phyloP scores from a whole-genome alignment of 1,140 invertebrate genomes.

The Bombus consobrinus region DNA sequence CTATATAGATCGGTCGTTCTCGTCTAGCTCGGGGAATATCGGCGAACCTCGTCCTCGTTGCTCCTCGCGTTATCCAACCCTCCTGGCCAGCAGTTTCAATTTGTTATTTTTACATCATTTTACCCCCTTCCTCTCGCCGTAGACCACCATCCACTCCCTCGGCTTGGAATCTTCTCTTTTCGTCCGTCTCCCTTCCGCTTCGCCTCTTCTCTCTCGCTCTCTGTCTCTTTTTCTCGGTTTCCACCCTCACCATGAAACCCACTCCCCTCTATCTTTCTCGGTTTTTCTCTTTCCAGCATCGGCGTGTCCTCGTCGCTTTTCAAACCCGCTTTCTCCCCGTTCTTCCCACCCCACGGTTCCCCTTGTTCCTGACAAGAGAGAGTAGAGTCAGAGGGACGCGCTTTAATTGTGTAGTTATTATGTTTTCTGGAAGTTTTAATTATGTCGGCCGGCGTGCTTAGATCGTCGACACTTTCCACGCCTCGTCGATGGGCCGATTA shows the following conservation, averaged over 20 bases:
- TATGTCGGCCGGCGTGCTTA: slow-evolving; percentile 43
- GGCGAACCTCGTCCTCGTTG: slow-evolving; percentile 3
- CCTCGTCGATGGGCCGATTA: slow-evolving; percentile 5
- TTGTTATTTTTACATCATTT: slow-evolving; percentile 81
- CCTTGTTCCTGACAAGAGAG: slow-evolving; percentile 23
- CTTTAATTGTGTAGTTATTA: slow-evolving; percentile 60
- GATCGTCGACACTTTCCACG: slow-evolving; percentile 35
- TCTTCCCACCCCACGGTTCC: slow-evolving; percentile 24
- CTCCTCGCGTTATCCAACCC: slow-evolving; percentile 48
- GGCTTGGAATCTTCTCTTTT: slow-evolving; percentile 33
- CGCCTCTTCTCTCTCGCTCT: slow-evolving; percentile 51
- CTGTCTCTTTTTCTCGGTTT: slow-evolving; percentile 54
- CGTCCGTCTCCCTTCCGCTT: slow-evolving; percentile 52
- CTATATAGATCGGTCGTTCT: slow-evolving; percentile 31
- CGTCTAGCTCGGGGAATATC: slow-evolving; percentile 5
- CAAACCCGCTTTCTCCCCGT: background rate
- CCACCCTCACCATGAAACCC: slow-evolving; percentile 28
- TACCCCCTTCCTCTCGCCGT: slow-evolving; percentile 62
- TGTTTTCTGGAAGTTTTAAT: slow-evolving; percentile 58
- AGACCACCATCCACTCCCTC: slow-evolving; percentile 52
- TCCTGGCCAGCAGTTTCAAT: slow-evolving; percentile 76
- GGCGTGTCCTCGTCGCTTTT: slow-evolving; percentile 2
- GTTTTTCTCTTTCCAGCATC: slow-evolving; percentile 18
- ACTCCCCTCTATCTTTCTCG: slow-evolving; percentile 49
- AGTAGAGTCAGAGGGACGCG: slow-evolving; percentile 28